A percentile compares a stretch with the other conserved stretches of the same genome.
Conservation (phyloP, 2,888 invertebrate genomes). For the Hermodice carunculata region DNA sequence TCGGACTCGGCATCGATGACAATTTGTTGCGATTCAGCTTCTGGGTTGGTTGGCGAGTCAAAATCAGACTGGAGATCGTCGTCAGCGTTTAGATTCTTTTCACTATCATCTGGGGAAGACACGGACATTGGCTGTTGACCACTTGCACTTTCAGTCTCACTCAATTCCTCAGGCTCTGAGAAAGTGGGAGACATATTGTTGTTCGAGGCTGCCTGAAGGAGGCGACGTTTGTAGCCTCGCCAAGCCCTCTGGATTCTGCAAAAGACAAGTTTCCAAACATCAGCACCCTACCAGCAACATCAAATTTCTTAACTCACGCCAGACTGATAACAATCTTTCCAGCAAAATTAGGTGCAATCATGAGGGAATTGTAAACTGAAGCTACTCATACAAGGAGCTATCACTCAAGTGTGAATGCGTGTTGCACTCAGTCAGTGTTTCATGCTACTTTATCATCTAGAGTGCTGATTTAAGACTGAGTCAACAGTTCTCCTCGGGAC, state of each 20-base stretch:
- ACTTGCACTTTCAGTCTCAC: slow-evolving; percentile 23
- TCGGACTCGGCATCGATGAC: slow-evolving; percentile 36
- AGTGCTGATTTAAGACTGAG: too few species aligned
- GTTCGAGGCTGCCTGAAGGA: slow-evolving; percentile 1
- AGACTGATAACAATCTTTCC: too few species aligned
- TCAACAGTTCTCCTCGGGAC: too few species aligned
- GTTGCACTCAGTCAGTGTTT: too few species aligned
- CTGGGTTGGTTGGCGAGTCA: neutral
- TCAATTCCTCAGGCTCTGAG: slow-evolving; percentile 23
- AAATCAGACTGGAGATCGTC: slow-evolving; percentile 13
- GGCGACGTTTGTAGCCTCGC: slow-evolving; percentile 30
- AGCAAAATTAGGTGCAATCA: too few species aligned
- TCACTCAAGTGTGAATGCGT: too few species aligned
- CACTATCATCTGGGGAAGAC: slow-evolving; percentile 36
- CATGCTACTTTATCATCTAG: too few species aligned
- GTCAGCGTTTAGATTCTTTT: slow-evolving; percentile 7
- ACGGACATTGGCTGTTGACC: slow-evolving; percentile 39
- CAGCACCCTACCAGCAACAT: too few species aligned
- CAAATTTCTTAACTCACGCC: too few species aligned
- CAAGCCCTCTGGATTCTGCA: slow-evolving; percentile 46
- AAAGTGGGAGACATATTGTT: slow-evolving; percentile 14
- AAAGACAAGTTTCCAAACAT: too few species aligned
- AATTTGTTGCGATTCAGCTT: neutral
- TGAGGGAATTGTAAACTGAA: too few species aligned
- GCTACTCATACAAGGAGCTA: too few species aligned